Conservation (phyloP, 2,113 vertebrate species). For the Prolemur simus region DNA sequence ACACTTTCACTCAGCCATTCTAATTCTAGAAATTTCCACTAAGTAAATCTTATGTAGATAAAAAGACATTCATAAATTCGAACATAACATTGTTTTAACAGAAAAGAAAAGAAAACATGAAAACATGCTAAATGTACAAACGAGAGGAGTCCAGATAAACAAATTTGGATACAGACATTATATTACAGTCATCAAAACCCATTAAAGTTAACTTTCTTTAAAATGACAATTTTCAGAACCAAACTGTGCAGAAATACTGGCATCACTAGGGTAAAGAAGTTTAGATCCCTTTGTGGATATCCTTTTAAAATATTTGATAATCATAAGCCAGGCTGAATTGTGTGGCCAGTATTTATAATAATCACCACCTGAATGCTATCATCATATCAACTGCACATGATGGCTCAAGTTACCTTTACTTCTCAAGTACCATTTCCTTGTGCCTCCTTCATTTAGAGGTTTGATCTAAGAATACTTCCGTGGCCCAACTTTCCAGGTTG, state of each 20-base stretch:
- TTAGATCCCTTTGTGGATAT: background rate
- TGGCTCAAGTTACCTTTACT: background rate
- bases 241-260: background rate
- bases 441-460: background rate
- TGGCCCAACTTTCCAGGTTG: background rate
- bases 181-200: background rate
- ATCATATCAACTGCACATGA: background rate
- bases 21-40: slow-evolving; percentile 21
- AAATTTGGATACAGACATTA: background rate
- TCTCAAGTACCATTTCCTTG: background rate
- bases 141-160: background rate
- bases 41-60: background rate
- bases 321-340: background rate
- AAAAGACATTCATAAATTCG: slow-evolving; percentile 12
- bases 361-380: too few species aligned
- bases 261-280: background rate
- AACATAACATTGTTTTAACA: background rate
- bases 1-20: background rate
- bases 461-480: background rate
- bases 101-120: background rate
- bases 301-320: background rate
- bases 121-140: background rate
- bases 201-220: background rate
- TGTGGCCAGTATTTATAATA: background rate
- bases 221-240: background rate